Conservation (phyloP, 2,888 invertebrate species). For the Thera obeliscata region DNA sequence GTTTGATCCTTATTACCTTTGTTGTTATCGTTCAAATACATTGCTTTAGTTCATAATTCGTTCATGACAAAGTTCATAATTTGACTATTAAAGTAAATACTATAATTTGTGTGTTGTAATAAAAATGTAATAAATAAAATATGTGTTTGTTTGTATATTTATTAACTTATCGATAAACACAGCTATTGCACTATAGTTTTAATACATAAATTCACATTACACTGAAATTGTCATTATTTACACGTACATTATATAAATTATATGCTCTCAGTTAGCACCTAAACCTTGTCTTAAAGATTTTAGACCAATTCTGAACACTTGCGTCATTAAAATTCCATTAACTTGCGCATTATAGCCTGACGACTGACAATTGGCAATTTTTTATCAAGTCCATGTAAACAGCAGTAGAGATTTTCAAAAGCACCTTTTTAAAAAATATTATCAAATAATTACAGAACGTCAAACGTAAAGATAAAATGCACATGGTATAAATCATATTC, state of each 20-base stretch:
- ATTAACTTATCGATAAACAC: neutral
- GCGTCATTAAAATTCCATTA: constrained; percentile 55
- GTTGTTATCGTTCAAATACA: neutral
- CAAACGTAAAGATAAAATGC: constrained; percentile 16
- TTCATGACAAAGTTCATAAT: neutral
- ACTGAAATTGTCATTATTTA: constrained; percentile 21
- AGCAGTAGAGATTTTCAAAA: constrained; percentile 1
- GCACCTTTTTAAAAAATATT: too few relatives aligned
- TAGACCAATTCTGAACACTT: constrained; percentile 80
- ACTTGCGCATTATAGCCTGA: constrained; percentile 18
- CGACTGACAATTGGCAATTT: neutral
- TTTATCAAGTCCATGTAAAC: neutral
- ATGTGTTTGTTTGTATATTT: neutral
- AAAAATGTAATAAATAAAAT: too few relatives aligned
- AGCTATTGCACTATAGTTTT: constrained; percentile 29
- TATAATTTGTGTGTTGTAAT: constrained; percentile 1
- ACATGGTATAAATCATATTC: constrained; percentile 31
- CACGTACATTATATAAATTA: constrained; percentile 40
- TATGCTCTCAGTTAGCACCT: constrained; percentile 72
- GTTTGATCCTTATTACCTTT: constrained; percentile 33
- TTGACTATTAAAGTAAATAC: neutral
- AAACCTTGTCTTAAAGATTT: constrained; percentile 66
- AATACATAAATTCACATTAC: constrained; percentile 30
- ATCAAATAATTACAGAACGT: neutral
- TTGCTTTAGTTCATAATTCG: neutral